A percentile compares a stretch with the other conserved stretches of the same genome.
Evolutionary conservation across 2,888 invertebrate species (phyloP).

Genomic region (Ennomos quercinarius): DNA sequence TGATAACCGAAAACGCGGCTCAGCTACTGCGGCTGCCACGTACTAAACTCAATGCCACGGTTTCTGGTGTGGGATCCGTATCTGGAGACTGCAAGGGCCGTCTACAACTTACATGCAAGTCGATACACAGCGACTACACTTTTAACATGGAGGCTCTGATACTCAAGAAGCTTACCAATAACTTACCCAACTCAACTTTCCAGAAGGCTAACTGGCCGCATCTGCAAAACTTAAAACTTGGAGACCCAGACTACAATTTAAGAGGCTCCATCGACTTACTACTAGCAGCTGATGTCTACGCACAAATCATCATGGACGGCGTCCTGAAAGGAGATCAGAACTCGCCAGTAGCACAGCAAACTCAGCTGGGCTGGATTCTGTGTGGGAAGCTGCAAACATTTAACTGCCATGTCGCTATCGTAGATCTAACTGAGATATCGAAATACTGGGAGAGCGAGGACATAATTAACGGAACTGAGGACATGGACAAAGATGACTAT

Average conservation of each 20-base stretch:
- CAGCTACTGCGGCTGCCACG: too few relatives aligned
- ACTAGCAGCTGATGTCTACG: slow-evolving; percentile 29
- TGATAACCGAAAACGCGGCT: too few relatives aligned
- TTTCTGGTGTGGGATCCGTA: too few relatives aligned
- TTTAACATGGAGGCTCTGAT: too few relatives aligned
- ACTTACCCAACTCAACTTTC: slow-evolving; percentile 31
- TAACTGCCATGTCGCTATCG: slow-evolving; percentile 30
- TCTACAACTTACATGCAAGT: background rate
- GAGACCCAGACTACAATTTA: slow-evolving; percentile 35
- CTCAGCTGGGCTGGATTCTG: slow-evolving; percentile 38
- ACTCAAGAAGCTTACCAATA: slow-evolving; percentile 10
- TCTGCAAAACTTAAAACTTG: slow-evolving; percentile 28
- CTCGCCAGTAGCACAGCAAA: slow-evolving; percentile 36
- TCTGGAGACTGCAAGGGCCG: too few relatives aligned
- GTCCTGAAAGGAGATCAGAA: slow-evolving; percentile 22
- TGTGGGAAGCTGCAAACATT: slow-evolving; percentile 30
- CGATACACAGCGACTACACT: too few relatives aligned
- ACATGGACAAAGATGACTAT: too few relatives aligned
- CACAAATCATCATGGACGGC: slow-evolving; percentile 31
- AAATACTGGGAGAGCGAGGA: slow-evolving; percentile 26
- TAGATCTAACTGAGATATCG: slow-evolving; percentile 26
- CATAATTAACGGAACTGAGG: background rate
- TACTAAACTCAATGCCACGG: too few relatives aligned
- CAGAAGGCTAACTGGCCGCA: slow-evolving; percentile 31
- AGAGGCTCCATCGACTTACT: slow-evolving; percentile 33